Evolutionary conservation across 1,140 invertebrate genomes (phyloP).

Genomic region (Xylocopa sonorina): DNA sequence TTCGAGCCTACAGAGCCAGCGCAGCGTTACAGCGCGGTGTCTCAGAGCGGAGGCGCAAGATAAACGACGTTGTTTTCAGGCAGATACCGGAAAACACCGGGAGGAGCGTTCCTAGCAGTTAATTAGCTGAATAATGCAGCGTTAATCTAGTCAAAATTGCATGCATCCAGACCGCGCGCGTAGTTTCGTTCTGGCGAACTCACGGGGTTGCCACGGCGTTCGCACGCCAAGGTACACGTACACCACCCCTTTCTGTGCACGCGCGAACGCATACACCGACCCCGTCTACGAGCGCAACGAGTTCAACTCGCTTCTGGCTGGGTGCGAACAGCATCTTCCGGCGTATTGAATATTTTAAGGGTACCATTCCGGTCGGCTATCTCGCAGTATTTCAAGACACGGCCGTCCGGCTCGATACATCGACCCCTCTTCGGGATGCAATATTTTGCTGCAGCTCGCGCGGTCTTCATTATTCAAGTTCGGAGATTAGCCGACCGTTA

Average conservation of each 20-base stretch:
- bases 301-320: constrained; percentile 46
- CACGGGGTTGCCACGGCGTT: constrained; percentile 54
- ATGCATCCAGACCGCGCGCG: constrained; percentile 71
- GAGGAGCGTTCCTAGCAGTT: constrained; percentile 69
- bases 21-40: constrained; percentile 13
- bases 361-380: constrained; percentile 49
- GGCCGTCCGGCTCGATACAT: constrained; percentile 4
- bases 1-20: constrained; percentile 44
- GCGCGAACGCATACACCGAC: background rate
- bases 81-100: constrained; percentile 67
- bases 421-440: background rate
- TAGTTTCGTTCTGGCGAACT: constrained; percentile 72
- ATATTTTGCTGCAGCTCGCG: constrained; percentile 30
- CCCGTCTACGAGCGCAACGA: background rate
- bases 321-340: constrained; percentile 63
- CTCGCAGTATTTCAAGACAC: constrained; percentile 23
- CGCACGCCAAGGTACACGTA: constrained; percentile 37
- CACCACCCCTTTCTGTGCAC: no score
- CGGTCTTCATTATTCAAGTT: constrained; percentile 28
- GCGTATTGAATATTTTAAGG: constrained; percentile 67
- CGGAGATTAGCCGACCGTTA: constrained; percentile 17
- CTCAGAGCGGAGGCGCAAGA: constrained; percentile 60
- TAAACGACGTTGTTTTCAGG: constrained; percentile 69
- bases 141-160: constrained; percentile 80
- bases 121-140: constrained; percentile 80